A percentile compares a stretch with the other conserved stretches of the same genome.
Conservation (phyloP, 1,140 invertebrate genomes). For the Lysiphlebus fabarum region DNA sequence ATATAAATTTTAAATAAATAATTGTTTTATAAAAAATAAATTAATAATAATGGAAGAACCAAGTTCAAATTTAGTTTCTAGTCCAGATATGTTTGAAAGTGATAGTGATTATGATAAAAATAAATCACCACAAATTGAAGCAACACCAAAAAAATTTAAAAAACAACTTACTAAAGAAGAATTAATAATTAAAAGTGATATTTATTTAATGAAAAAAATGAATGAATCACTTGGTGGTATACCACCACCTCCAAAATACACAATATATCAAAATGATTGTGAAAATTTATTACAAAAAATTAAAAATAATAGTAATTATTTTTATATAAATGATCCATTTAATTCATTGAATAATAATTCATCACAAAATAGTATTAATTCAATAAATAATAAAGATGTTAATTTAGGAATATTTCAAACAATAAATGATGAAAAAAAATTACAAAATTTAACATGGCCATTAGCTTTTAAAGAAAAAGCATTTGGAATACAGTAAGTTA, state of each 20-base stretch:
- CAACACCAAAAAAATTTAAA: background rate
- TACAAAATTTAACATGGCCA: conserved; percentile 54
- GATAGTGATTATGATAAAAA: too few species aligned
- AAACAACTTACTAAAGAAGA: conserved; percentile 37
- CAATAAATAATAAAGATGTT: conserved; percentile 14
- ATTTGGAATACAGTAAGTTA: conserved; percentile 60
- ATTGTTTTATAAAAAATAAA: too few species aligned
- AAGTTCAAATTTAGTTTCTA: too few species aligned
- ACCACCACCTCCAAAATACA: conserved; percentile 65
- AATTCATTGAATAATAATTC: conserved; percentile 30
- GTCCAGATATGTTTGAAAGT: too few species aligned
- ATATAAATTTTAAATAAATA: too few species aligned
- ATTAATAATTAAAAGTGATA: conserved; percentile 39
- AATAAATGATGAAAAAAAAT: conserved; percentile 40
- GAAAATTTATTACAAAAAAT: conserved; percentile 59
- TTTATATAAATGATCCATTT: conserved; percentile 40
- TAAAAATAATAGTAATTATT: conserved; percentile 45
- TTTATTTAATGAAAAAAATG: conserved; percentile 34
- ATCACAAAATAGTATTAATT: conserved; percentile 20
- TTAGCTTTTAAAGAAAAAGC: conserved; percentile 57
- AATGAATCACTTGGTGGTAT: conserved; percentile 56
- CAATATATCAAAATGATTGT: conserved; percentile 60
- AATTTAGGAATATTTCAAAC: conserved; percentile 15
- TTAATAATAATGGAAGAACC: too few species aligned
- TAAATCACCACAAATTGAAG: too few species aligned